Evolutionary conservation across 2,888 invertebrate genomes (phyloP).

Genomic region (Drosophila siamana): DNA sequence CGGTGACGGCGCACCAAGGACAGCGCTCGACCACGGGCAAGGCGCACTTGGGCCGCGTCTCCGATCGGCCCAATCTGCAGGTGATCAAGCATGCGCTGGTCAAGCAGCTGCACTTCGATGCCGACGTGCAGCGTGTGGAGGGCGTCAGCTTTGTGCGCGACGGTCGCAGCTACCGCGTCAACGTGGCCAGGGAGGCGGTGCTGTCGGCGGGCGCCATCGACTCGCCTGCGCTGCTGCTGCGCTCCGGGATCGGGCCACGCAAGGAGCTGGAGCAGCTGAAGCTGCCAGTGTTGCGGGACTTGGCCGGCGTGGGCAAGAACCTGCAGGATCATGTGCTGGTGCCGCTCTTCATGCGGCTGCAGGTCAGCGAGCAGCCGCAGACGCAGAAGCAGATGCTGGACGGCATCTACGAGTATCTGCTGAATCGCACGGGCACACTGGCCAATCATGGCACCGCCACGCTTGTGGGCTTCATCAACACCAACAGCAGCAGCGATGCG

Average conservation of each 20-base stretch:
- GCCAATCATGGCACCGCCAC: slow-evolving; percentile 84
- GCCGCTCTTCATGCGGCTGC: slow-evolving; percentile 83
- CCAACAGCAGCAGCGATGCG: slow-evolving; percentile 83
- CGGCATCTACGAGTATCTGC: slow-evolving; percentile 85
- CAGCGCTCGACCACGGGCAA: slow-evolving; percentile 91
- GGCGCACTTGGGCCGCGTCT: slow-evolving; percentile 88
- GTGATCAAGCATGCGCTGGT: slow-evolving; percentile 87
- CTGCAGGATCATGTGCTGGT: slow-evolving; percentile 92
- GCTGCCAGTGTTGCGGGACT: slow-evolving; percentile 64
- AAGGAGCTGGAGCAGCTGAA: slow-evolving; percentile 63
- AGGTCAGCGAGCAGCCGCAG: slow-evolving; percentile 58
- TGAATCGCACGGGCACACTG: slow-evolving; percentile 86
- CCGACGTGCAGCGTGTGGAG: slow-evolving; percentile 83
- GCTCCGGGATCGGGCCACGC: slow-evolving; percentile 83
- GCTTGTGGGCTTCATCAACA: slow-evolving; percentile 87
- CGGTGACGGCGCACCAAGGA: slow-evolving; percentile 87
- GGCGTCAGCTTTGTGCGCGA: slow-evolving; percentile 86
- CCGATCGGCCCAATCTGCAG: slow-evolving; percentile 86
- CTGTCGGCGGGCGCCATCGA: slow-evolving; percentile 83
- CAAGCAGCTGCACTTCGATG: slow-evolving; percentile 86
- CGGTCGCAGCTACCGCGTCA: slow-evolving; percentile 73
- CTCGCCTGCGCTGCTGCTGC: slow-evolving; percentile 82
- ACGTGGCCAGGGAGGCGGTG: slow-evolving; percentile 74
- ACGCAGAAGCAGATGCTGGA: slow-evolving; percentile 78
- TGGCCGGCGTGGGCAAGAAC: slow-evolving; percentile 88